Conservation (phyloP, 2,888 invertebrate species). For the Machimus atricapillus region DNA sequence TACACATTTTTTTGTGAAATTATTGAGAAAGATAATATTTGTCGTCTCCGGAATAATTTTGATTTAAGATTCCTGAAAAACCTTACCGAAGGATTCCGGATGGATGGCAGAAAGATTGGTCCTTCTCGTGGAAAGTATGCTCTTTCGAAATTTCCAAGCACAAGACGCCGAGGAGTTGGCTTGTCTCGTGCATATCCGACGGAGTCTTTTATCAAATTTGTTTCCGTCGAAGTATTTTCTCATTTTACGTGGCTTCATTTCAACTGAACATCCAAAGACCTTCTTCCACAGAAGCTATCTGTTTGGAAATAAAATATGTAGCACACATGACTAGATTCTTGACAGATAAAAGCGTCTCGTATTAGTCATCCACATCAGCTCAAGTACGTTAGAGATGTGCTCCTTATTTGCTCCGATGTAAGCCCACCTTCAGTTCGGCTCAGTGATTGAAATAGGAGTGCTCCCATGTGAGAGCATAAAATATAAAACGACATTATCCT, state of each 20-base stretch:
- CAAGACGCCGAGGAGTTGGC: neutral
- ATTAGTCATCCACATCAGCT: constrained; percentile 45
- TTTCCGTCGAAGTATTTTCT: constrained; percentile 43
- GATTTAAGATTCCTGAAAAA: neutral
- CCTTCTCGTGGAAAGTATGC: neutral
- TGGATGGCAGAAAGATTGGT: neutral
- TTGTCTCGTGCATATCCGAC: constrained; percentile 31
- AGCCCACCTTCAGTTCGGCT: constrained; percentile 11
- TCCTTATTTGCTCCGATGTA: constrained; percentile 17
- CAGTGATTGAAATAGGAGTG: constrained; percentile 29
- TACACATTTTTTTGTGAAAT: neutral
- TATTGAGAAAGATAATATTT: neutral
- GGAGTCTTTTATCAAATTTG: constrained; percentile 46
- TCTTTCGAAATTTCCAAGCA: constrained; percentile 26
- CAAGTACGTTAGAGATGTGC: constrained; percentile 11
- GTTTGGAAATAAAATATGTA: constrained; percentile 45
- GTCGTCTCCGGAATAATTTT: neutral
- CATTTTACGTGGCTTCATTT: constrained; percentile 38
- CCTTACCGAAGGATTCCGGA: neutral
- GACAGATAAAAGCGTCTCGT: constrained; percentile 46
- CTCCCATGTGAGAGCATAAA: constrained; percentile 38
- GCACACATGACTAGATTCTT: constrained; percentile 46
- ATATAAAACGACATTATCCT: constrained; percentile 40
- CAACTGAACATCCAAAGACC: constrained; percentile 4
- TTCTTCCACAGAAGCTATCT: constrained; percentile 32